Conservation (phyloP, 1,140 invertebrate species). For the Zaprionus vittiger region DNA sequence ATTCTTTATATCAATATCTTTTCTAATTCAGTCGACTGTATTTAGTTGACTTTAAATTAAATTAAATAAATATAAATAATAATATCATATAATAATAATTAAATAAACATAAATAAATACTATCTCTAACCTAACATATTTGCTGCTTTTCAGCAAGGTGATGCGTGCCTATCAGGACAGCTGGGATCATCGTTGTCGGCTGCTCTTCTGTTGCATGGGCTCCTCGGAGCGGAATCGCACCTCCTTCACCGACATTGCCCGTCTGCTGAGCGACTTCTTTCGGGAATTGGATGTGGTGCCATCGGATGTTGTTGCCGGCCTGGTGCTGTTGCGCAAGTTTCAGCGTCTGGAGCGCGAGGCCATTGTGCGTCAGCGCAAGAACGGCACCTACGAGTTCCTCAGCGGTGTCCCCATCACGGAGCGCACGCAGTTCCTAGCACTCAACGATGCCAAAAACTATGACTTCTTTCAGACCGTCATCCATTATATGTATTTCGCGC, state of each 20-base stretch:
- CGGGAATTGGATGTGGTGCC: slow-evolving; percentile 96
- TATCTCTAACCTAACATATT: too few relatives aligned
- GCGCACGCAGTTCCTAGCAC: slow-evolving; percentile 92
- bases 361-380: slow-evolving; percentile 91
- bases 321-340: slow-evolving; percentile 92
- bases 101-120: too few relatives aligned
- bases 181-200: slow-evolving; percentile 93
- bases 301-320: slow-evolving; percentile 94
- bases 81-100: too few relatives aligned
- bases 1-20: too few relatives aligned
- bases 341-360: slow-evolving; percentile 92
- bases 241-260: slow-evolving; percentile 94
- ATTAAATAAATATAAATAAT: too few relatives aligned
- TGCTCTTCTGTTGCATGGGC: slow-evolving; percentile 94
- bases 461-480: slow-evolving; percentile 91
- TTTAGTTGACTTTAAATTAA: too few relatives aligned
- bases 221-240: slow-evolving; percentile 92
- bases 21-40: too few relatives aligned
- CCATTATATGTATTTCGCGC: slow-evolving; percentile 95
- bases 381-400: slow-evolving; percentile 95
- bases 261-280: slow-evolving; percentile 95
- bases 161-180: slow-evolving; percentile 95
- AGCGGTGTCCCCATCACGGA: slow-evolving; percentile 94
- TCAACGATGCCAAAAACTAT: slow-evolving; percentile 91
- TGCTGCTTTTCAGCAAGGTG: slow-evolving; percentile 89